phyloP scores from a whole-genome alignment of 2,888 invertebrate genomes.

The Portevinia maculata region DNA sequence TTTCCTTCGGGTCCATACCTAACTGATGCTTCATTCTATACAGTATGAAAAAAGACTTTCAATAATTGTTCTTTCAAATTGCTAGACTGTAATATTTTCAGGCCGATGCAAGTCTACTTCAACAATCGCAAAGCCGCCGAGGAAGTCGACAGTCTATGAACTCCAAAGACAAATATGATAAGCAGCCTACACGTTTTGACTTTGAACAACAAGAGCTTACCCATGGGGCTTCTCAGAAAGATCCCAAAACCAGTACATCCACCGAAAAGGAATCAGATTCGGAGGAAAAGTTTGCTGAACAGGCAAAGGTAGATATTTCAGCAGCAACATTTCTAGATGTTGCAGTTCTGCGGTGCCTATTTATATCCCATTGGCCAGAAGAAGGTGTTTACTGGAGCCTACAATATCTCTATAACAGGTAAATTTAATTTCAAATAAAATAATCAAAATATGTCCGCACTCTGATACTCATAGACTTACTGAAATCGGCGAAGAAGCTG shows the following conservation, averaged over 20 bases:
- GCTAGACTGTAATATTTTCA: conserved; percentile 76
- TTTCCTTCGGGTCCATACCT: conserved; percentile 90
- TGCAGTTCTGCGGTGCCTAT: conserved; percentile 96
- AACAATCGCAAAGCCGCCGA: conserved; percentile 83
- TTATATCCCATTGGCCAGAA: conserved; percentile 98
- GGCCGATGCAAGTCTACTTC: conserved; percentile 92
- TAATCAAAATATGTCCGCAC: background rate
- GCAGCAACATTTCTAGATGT: conserved; percentile 98
- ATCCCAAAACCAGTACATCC: conserved; percentile 84
- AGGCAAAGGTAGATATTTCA: conserved; percentile 85
- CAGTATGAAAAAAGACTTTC: conserved; percentile 83
- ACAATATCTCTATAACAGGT: conserved; percentile 95
- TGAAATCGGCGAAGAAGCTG: conserved; percentile 92
- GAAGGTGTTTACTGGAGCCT: conserved; percentile 99
- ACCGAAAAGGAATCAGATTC: conserved; percentile 91
- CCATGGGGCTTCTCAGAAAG: conserved; percentile 81
- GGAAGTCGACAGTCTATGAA: conserved; percentile 81
- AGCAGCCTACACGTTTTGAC: conserved; percentile 81
- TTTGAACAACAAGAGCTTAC: conserved; percentile 82
- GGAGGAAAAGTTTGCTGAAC: conserved; percentile 84
- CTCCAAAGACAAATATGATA: conserved; percentile 79
- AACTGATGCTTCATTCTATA: conserved; percentile 91
- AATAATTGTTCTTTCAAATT: background rate
- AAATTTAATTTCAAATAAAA: too few species aligned
- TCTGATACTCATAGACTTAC: conserved; percentile 85